These are phyloP conservation scores for Camponotus vicinus DNA, from an alignment of 1,140 invertebrate genomes.

Conservation along the genomic window DNA sequence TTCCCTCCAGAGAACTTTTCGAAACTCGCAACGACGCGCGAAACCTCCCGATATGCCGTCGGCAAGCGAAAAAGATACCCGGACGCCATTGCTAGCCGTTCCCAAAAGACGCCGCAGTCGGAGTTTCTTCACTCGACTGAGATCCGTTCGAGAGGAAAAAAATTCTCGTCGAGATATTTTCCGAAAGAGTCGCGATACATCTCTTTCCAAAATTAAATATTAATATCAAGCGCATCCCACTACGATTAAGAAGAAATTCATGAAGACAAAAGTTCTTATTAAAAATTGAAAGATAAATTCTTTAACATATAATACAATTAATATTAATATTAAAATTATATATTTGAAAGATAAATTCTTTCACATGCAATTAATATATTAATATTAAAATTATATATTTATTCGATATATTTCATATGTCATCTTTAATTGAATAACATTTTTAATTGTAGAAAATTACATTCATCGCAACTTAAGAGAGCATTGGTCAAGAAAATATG, in stretches of 20 bases:
- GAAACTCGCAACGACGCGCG: slow-evolving; percentile 67
- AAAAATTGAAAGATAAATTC: background rate
- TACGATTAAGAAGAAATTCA: background rate
- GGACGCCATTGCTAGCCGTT: slow-evolving; percentile 57
- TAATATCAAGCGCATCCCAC: background rate
- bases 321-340: slow-evolving; percentile 32
- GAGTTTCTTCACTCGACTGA: slow-evolving; percentile 65
- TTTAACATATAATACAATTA: background rate
- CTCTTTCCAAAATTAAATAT: background rate
- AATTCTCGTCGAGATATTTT: slow-evolving; percentile 60
- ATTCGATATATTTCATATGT: no score
- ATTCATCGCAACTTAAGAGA: background rate
- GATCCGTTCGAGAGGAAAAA: slow-evolving; percentile 53
- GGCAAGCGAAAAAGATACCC: slow-evolving; percentile 45
- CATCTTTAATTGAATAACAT: background rate
- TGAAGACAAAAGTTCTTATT: background rate
- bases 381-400: no score
- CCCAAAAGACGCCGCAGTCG: slow-evolving; percentile 65
- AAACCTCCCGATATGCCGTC: slow-evolving; percentile 64
- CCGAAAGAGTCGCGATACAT: slow-evolving; percentile 49
- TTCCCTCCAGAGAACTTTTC: slow-evolving; percentile 65
- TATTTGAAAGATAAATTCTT: background rate
- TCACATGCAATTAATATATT: slow-evolving; percentile 2
- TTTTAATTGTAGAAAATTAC: background rate
- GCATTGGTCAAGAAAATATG: background rate